Evolutionary conservation across 2,797 vertebrate species (phyloP).

Genomic region (Onychomys leucogaster): DNA sequence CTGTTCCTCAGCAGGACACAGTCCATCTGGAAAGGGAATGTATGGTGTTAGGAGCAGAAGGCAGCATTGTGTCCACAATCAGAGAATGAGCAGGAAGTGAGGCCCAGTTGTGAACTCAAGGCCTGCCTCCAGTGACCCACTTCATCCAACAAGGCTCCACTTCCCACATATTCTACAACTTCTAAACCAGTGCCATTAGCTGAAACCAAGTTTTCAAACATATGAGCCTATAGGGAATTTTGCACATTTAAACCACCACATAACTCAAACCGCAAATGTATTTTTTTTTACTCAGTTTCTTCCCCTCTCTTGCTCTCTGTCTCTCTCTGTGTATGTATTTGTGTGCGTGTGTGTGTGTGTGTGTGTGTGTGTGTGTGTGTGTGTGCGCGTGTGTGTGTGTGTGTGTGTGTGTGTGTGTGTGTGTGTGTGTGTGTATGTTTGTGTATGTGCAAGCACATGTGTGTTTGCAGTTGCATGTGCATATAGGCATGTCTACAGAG

Average conservation of each 20-base stretch:
- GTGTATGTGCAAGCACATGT: not conserved
- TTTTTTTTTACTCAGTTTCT: not conserved
- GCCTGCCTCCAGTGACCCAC: not conserved
- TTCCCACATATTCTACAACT: not conserved
- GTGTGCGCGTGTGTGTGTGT: not conserved
- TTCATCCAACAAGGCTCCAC: not conserved
- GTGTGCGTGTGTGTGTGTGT: not conserved
- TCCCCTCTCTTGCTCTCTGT: not conserved
- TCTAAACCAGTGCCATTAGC: not conserved
- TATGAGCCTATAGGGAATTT: not conserved
- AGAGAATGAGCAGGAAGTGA: not conserved
- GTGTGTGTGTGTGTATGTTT: not conserved
- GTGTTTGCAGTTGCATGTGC: too few species aligned
- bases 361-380: not conserved
- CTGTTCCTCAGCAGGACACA: not conserved
- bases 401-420: not conserved
- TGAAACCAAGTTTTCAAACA: not conserved
- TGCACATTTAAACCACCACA: not conserved
- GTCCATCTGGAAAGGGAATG: too few species aligned
- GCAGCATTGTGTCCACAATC: not conserved
- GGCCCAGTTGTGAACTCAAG: not conserved
- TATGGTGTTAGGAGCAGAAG: not conserved
- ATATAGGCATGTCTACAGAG: too few species aligned
- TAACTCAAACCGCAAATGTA: not conserved
- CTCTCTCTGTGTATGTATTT: not conserved